Evolutionary conservation across 2,888 invertebrate genomes (phyloP), one percentile per base, ranked within the genome.

Genomic region (Cybosia mesomella): DNA sequence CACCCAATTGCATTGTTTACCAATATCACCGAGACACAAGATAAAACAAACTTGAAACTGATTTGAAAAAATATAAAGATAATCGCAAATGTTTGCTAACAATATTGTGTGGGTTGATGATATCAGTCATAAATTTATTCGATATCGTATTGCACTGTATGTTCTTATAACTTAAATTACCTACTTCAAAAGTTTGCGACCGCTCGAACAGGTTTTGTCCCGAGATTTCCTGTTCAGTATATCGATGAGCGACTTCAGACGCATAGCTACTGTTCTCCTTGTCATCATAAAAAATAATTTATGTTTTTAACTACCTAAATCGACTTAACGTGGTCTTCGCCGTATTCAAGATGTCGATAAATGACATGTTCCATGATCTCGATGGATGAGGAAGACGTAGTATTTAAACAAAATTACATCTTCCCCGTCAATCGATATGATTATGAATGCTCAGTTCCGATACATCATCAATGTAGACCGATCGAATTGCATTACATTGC

Each of bases 401-500:
- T 49, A 49, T n/a, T 9, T 49, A 49, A n/a, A 28, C 43, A 43
- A 43, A 43, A 43, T 43, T 43, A 43, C 49, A 9, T n/a, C 49
- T 7, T 49, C 49, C 7, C 7, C 49, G 49, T 49, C 43, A 49
- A 18, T n/a, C n/a, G 49, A 49, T 49, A 49, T 49, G 9, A 49
- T 49, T 49, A 49, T 49, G 49, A 49, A 49, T 49, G 49, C 49
- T 49, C 8, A 49, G n/a, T 49, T 49, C 49, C n/a, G 49, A n/a
- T 49, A n/a, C 4, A n/a, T 9, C n/a, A n/a, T 18, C 9, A 49
- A 49, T 49, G 18, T n/a, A 49, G n/a, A 49, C 18, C 49, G 49
- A 18, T 49, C 49, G n/a, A 49, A 49, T 9, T 49, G 49, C 49
- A 18, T 49, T 9, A 49, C 18, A 49, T 49, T 3, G n/a, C 9